Evolutionary conservation across 2,888 invertebrate species (phyloP).

Genomic region (Calliopum simillimum): DNA sequence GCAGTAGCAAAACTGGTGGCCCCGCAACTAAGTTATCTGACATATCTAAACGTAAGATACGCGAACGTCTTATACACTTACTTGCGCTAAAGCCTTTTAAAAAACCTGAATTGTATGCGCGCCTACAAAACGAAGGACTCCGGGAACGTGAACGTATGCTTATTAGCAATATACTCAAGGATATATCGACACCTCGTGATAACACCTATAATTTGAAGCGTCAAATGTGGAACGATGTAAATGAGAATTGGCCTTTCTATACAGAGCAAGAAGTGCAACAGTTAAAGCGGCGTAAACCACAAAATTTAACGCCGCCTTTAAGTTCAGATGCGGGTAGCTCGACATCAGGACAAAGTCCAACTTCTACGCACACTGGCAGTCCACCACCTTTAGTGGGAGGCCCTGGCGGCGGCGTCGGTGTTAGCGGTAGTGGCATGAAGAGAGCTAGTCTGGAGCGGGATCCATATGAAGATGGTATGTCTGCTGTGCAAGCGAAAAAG

Average conservation of each 20-base stretch:
- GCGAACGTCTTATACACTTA: constrained; percentile 94
- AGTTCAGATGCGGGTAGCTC: constrained; percentile 85
- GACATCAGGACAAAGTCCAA: constrained; percentile 83
- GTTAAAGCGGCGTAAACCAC: constrained; percentile 90
- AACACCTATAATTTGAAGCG: constrained; percentile 90
- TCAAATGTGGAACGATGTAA: constrained; percentile 92
- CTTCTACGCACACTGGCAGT: constrained; percentile 79
- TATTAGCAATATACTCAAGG: constrained; percentile 82
- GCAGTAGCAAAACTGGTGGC: constrained; percentile 37
- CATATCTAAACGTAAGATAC: constrained; percentile 70
- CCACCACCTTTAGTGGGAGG: constrained; percentile 72
- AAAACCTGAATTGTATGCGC: constrained; percentile 88
- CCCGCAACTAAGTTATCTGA: constrained; percentile 57
- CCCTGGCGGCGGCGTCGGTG: constrained; percentile 26
- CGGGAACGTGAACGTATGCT: constrained; percentile 83
- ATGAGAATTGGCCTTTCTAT: constrained; percentile 95
- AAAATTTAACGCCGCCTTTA: constrained; percentile 89
- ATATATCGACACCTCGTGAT: constrained; percentile 82
- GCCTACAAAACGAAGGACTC: constrained; percentile 88
- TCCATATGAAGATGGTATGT: constrained; percentile 71
- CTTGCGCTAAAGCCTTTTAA: constrained; percentile 93
- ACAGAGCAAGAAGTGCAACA: constrained; percentile 88
- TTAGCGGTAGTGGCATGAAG: constrained; percentile 59
- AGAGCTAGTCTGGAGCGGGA: constrained; percentile 70
- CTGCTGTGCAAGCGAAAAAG: constrained; percentile 72